These are phyloP conservation scores for Mimas tiliae DNA, from an alignment of 2,888 invertebrate genomes.

Conservation along the genomic window DNA sequence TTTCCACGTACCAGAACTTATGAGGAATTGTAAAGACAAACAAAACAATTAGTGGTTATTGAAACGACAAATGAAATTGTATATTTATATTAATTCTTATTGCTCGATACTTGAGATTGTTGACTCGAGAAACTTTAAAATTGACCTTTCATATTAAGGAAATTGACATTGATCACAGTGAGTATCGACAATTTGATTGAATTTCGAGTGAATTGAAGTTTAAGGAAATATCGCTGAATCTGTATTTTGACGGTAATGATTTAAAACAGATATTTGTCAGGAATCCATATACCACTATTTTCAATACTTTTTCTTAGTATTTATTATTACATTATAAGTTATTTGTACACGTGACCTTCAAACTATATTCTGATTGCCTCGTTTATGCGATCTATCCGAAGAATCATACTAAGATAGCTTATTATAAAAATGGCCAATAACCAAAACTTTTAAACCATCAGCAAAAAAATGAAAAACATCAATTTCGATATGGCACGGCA, in stretches of 20 bases:
- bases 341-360: too few relatives aligned
- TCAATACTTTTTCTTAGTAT: too few relatives aligned
- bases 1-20: neutral
- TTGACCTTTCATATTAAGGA: neutral
- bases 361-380: too few relatives aligned
- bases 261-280: too few relatives aligned
- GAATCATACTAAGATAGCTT: too few relatives aligned
- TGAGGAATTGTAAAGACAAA: conserved; percentile 2
- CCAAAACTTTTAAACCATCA: neutral
- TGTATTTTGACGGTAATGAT: too few relatives aligned
- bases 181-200: neutral
- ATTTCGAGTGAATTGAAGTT: neutral
- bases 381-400: too few relatives aligned
- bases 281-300: too few relatives aligned
- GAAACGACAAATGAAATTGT: neutral
- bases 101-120: neutral
- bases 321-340: too few relatives aligned
- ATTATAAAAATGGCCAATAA: too few relatives aligned
- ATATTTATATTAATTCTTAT: conserved; percentile 6
- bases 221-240: too few relatives aligned
- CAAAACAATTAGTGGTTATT: conserved; percentile 21
- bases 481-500: neutral
- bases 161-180: neutral
- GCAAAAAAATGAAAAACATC: neutral
- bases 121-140: neutral